Conservation (phyloP, 1,140 invertebrate species). For the Diploscapter pachys region DNA sequence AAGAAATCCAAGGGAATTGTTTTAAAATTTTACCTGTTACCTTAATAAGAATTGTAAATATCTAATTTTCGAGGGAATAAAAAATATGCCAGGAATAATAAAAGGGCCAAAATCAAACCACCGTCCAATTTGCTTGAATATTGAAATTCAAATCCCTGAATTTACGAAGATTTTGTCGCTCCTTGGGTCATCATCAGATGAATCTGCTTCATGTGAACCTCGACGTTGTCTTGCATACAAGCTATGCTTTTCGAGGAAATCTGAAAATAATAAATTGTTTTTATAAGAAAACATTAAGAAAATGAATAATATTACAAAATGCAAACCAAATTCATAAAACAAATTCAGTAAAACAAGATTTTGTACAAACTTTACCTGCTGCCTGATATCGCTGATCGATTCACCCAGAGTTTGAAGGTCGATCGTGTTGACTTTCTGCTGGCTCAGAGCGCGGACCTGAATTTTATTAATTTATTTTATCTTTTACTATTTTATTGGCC, state of each 20-base stretch:
- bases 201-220: conserved; percentile 45
- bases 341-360: neutral
- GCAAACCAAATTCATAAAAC: conserved; percentile 6
- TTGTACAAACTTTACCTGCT: neutral
- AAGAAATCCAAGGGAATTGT: too few species aligned
- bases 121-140: too few species aligned
- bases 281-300: too few species aligned
- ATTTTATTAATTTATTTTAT: neutral
- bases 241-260: conserved; percentile 36
- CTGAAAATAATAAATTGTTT: conserved; percentile 8
- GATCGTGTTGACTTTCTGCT: conserved; percentile 27
- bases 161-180: neutral
- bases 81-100: too few species aligned
- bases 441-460: conserved; percentile 36
- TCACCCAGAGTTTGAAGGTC: conserved; percentile 39
- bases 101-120: too few species aligned
- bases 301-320: too few species aligned
- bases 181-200: conserved; percentile 39
- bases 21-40: too few species aligned
- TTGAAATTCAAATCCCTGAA: too few species aligned
- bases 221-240: conserved; percentile 35
- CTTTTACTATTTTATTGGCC: too few species aligned
- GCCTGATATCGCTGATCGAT: conserved; percentile 32
- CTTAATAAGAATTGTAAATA: too few species aligned
- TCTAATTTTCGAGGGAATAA: too few species aligned